Conservation (phyloP, 1,140 invertebrate genomes). For the Brachionus rubens region DNA sequence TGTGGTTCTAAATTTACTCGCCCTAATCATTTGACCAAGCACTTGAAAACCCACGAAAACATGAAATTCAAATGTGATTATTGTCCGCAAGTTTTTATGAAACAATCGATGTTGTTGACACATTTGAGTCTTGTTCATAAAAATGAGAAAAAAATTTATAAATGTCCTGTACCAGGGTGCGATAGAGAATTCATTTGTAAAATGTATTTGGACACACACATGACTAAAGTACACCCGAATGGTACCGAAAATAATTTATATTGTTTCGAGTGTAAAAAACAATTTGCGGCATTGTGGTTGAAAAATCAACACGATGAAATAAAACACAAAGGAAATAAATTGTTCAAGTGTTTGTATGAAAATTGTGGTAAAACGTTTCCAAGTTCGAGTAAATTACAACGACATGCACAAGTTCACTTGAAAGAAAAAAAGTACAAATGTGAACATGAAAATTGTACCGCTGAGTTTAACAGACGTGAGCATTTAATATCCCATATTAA, state of each 20-base stretch:
- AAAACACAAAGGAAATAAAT: constrained; percentile 18
- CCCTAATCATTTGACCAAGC: background rate
- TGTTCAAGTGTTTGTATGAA: constrained; percentile 22
- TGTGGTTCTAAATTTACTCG: constrained; percentile 12
- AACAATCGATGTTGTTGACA: constrained; percentile 8
- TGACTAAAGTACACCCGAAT: background rate
- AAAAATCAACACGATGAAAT: constrained; percentile 23
- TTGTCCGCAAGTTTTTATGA: constrained; percentile 2
- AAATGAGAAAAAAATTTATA: background rate
- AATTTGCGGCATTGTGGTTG: background rate
- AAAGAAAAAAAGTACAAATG: constrained; percentile 37
- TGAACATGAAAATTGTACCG: background rate
- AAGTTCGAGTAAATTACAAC: background rate
- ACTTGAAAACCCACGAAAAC: constrained; percentile 6
- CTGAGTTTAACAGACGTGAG: constrained; percentile 5
- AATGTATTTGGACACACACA: constrained; percentile 25
- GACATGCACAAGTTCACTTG: background rate
- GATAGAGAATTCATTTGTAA: background rate
- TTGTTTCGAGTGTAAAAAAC: background rate
- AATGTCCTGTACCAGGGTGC: background rate
- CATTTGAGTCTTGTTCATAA: background rate
- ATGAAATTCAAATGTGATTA: constrained; percentile 30
- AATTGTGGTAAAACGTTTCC: constrained; percentile 15
- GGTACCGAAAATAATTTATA: background rate
- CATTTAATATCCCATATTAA: constrained; percentile 26